These are phyloP conservation scores for Acrobasis consociella DNA, from an alignment of 2,888 invertebrate genomes.

Conservation along the genomic window DNA sequence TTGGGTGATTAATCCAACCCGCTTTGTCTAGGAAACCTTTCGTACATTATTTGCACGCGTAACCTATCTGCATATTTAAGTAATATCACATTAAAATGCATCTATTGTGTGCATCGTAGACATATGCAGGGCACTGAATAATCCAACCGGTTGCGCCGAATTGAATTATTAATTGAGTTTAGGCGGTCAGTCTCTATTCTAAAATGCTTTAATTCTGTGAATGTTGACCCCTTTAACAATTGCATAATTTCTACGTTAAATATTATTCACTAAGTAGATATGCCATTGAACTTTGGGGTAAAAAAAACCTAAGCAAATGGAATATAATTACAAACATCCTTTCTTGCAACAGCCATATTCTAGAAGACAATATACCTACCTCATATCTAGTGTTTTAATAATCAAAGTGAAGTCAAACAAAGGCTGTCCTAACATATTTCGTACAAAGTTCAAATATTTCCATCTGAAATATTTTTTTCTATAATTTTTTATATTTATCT, in stretches of 20 bases:
- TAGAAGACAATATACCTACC: too few species aligned
- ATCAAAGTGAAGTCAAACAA: too few species aligned
- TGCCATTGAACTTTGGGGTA: too few species aligned
- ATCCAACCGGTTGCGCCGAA: slow-evolving; percentile 46
- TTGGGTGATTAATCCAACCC: slow-evolving; percentile 68
- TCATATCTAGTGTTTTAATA: too few species aligned
- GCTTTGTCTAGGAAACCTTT: slow-evolving; percentile 70
- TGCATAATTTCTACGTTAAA: neutral
- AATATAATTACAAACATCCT: too few species aligned
- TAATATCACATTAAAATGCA: slow-evolving; percentile 58
- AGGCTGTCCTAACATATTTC: too few species aligned
- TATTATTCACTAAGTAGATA: too few species aligned
- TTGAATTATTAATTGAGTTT: slow-evolving; percentile 16
- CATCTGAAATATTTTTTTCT: too few species aligned
- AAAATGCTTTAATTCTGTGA: neutral
- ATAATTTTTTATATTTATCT: too few species aligned
- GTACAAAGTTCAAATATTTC: too few species aligned
- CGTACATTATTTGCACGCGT: slow-evolving; percentile 64
- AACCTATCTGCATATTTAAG: slow-evolving; percentile 64
- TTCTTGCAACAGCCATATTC: too few species aligned
- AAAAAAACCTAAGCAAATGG: too few species aligned
- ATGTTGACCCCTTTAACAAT: neutral
- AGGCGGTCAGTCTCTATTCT: neutral
- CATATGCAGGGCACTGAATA: slow-evolving; percentile 39
- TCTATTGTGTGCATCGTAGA: slow-evolving; percentile 48